Evolutionary conservation across 2,888 invertebrate genomes (phyloP).

Genomic region (Vandiemenella viatica): DNA sequence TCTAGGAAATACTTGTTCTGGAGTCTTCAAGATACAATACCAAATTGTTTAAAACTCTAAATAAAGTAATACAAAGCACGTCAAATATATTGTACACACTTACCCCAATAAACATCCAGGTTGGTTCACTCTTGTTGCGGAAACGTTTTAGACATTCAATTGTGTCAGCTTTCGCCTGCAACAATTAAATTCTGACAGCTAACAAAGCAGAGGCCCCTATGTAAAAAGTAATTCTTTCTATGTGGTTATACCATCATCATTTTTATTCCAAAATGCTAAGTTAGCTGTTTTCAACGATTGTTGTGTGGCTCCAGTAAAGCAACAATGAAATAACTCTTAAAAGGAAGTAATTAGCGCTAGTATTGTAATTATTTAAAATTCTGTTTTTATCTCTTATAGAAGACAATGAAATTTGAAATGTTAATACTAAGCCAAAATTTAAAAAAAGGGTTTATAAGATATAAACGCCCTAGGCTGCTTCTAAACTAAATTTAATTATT

Average conservation of each 20-base stretch:
- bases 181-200: slow-evolving; percentile 15
- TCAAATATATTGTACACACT: slow-evolving; percentile 24
- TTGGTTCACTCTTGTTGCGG: slow-evolving; percentile 70
- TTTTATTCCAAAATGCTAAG: background rate
- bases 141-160: slow-evolving; percentile 60
- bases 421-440: too few relatives aligned
- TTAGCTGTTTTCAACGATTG: too few relatives aligned
- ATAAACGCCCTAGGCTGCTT: too few relatives aligned
- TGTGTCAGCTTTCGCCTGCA: slow-evolving; percentile 60
- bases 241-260: background rate
- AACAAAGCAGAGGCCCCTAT: background rate
- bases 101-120: slow-evolving; percentile 78
- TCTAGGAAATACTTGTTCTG: too few relatives aligned
- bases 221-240: background rate
- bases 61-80: background rate
- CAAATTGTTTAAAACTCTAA: background rate
- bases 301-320: too few relatives aligned
- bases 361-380: too few relatives aligned
- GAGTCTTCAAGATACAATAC: background rate
- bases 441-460: too few relatives aligned
- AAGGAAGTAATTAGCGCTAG: too few relatives aligned
- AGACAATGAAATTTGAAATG: too few relatives aligned
- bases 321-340: too few relatives aligned
- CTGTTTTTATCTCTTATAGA: too few relatives aligned
- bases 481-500: too few relatives aligned